These are phyloP conservation scores for Picathartes gymnocephalus DNA, from an alignment of 2,113 vertebrate species.

Conservation along the genomic window DNA sequence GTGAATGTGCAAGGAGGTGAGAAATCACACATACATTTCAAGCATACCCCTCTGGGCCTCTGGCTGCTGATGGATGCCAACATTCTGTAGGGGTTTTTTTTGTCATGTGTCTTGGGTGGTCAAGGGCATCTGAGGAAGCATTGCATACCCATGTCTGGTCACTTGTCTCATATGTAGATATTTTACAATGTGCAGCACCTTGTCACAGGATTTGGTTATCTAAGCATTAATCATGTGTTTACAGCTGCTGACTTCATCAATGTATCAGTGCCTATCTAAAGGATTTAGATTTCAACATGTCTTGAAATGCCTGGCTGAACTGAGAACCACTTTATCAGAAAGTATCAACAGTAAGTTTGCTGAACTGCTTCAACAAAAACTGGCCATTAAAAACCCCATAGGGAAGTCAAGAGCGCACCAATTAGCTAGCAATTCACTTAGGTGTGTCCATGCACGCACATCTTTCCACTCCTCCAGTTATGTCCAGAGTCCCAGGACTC, in stretches of 20 bases:
- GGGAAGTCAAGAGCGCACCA: accelerated
- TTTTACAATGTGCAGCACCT: not conserved
- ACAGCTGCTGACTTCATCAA: not conserved
- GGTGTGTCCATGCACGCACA: not conserved
- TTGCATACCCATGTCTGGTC: not conserved
- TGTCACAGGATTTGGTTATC: not conserved
- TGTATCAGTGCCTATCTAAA: not conserved
- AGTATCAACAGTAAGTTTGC: not conserved
- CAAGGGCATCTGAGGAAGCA: not conserved
- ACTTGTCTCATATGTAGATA: not conserved
- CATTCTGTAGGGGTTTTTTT: not conserved
- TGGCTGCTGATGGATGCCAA: not conserved
- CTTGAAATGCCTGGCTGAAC: not conserved
- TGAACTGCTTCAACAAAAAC: not conserved
- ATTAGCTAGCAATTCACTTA: not conserved
- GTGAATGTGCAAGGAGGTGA: not conserved
- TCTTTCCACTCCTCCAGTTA: not conserved
- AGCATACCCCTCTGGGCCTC: not conserved
- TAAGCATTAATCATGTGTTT: not conserved
- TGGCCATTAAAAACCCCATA: not conserved
- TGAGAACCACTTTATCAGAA: not conserved
- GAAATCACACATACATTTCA: not conserved
- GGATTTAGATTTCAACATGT: not conserved
- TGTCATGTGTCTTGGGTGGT: not conserved
- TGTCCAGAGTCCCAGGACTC: not conserved